phyloP scores from a whole-genome alignment of 2,113 vertebrate species.

The Alosa alosa region DNA sequence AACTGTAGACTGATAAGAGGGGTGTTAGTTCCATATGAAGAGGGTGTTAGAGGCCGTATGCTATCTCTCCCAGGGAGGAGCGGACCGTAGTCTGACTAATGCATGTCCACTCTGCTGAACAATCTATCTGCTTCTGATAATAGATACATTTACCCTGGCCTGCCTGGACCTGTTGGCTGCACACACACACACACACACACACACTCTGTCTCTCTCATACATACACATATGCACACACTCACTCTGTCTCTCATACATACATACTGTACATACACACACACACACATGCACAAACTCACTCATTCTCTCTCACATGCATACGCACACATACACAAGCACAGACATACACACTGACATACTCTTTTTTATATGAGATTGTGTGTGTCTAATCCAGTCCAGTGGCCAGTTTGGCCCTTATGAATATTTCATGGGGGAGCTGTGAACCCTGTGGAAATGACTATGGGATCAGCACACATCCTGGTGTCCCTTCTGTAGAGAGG shows the following conservation, averaged over 20 bases:
- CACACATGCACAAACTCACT: background rate
- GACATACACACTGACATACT: slow-evolving; percentile 1
- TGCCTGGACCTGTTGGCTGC: background rate
- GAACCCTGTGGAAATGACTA: background rate
- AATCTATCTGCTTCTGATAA: background rate
- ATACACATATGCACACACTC: background rate
- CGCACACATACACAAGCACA: background rate
- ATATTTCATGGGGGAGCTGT: background rate
- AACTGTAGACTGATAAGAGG: background rate
- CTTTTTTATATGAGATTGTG: background rate
- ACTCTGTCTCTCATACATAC: background rate
- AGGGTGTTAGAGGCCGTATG: background rate
- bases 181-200: background rate
- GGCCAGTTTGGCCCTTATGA: background rate
- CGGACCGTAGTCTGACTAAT: background rate
- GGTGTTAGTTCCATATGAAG: background rate
- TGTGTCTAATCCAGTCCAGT: background rate
- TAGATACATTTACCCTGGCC: background rate
- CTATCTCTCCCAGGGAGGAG: background rate
- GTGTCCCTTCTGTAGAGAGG: background rate
- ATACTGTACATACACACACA: background rate
- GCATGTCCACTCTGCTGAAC: background rate
- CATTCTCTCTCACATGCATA: background rate
- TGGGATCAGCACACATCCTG: background rate
- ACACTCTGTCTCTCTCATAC: background rate